Conservation (phyloP, 2,113 vertebrate species). For the Pelecanus crispus region DNA sequence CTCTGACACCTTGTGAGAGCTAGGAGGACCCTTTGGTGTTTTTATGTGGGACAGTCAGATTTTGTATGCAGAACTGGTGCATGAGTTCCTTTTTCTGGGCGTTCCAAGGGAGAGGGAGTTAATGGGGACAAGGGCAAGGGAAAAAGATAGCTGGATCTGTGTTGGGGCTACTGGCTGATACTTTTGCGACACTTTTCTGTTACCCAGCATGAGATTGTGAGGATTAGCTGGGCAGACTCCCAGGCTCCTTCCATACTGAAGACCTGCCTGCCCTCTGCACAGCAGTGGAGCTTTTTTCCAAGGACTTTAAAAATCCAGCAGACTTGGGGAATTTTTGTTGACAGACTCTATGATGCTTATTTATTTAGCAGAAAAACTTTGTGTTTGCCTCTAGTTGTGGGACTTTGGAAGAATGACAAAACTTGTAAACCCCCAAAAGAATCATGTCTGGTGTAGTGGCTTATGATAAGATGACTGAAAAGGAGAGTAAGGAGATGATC, state of each 20-base stretch:
- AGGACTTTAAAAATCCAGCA: neutral
- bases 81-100: neutral
- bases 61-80: neutral
- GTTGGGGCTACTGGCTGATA: constrained; percentile 28
- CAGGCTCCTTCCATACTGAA: neutral
- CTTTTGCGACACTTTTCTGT: constrained; percentile 39
- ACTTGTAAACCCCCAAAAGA: neutral
- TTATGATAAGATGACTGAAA: neutral
- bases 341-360: neutral
- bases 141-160: neutral
- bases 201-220: neutral
- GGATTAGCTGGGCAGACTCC: constrained; percentile 47
- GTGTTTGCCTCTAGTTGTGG: neutral
- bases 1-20: neutral
- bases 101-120: neutral
- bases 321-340: neutral
- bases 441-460: neutral
- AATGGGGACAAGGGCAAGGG: neutral
- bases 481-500: neutral
- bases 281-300: neutral
- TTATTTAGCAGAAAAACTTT: neutral
- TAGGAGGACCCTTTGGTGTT: neutral
- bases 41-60: neutral
- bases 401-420: neutral
- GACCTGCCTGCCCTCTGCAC: neutral